These are phyloP conservation scores for Oncorhynchus clarkii DNA, from an alignment of 2,113 vertebrate genomes.

Conservation along the genomic window DNA sequence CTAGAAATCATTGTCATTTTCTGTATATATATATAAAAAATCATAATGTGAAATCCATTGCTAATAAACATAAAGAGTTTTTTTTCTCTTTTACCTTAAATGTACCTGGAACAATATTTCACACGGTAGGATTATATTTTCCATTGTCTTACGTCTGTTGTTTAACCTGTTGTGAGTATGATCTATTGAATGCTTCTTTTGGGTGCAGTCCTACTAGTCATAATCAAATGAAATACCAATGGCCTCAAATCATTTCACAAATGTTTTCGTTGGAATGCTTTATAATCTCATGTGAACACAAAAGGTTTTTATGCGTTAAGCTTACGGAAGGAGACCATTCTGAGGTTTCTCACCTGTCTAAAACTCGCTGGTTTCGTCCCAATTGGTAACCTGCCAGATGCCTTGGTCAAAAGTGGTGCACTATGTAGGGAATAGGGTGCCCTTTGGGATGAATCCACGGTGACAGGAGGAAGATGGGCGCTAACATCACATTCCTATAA, in stretches of 20 bases:
- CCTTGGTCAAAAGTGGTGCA: no score
- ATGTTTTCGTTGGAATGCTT: not conserved
- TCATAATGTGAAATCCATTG: constrained; percentile 20
- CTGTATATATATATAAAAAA: not conserved
- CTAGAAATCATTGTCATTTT: constrained; percentile 8
- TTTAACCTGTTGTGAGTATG: not conserved
- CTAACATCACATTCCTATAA: no score
- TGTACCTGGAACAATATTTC: not conserved
- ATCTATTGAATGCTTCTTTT: not conserved
- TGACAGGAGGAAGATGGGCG: no score
- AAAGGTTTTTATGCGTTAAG: not conserved
- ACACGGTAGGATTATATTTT: not conserved
- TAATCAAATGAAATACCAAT: not conserved
- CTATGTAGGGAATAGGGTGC: no score
- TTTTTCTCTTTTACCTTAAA: constrained; percentile 9
- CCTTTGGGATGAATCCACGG: no score
- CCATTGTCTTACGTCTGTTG: not conserved
- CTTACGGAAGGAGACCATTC: not conserved
- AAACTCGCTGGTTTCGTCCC: not conserved
- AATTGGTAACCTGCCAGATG: no score
- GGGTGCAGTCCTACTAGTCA: not conserved
- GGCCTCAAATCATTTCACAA: not conserved
- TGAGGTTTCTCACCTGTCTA: not conserved
- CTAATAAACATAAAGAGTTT: constrained; percentile 13
- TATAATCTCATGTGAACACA: not conserved